Evolutionary conservation across 2,888 invertebrate genomes (phyloP), one percentile per base, ranked within the genome.

Genomic region (Pemphredon lugubris): DNA sequence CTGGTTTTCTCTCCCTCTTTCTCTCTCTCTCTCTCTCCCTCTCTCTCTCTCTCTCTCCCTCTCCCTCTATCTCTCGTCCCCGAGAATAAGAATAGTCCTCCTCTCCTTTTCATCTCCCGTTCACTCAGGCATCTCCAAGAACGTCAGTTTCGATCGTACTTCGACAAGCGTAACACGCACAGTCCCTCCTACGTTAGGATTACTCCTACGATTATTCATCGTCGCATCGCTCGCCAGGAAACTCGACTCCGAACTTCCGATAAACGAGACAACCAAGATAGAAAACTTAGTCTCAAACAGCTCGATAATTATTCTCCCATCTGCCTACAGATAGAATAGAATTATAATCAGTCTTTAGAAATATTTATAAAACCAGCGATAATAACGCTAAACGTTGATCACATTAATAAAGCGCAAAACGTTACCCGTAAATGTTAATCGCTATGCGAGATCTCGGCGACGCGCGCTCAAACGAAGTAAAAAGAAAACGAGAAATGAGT

Each of bases 91-190:
- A n/a, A n/a, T n/a, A n/a, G n/a, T n/a, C n/a, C n/a, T n/a, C 20
- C 3, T 57, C 55, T 57, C 32, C 18, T 21, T 54, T 57, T 59
- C 48, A 48, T 37, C 40, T 16, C n/a, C 5, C 11, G 34, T 39
- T 47, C 57, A 11, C 47, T 44, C 30, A 37, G 39, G 40, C 21
- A 58, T 59, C 58, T 42, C 20, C 20, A n/a, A 13, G 13, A 23
- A 61, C 51, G 40, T 7, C 54, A 61, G 66, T 66, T 54, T 9
- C 21, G 21, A 53, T 26, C 61, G 44, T 32, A 54, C 65, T 6
- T 39, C 57, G 32, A 6, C 37, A 23, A 50, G 30, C 48, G 21
- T 20, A 26, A 21, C 61, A 57, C 40, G 26, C 4, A 2, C 9
- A 0, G 7, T 40, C 16, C 14, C 16, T 40, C 40, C 16, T 40